Conservation (phyloP, 2,888 invertebrate species). For the Amiota mariae region DNA sequence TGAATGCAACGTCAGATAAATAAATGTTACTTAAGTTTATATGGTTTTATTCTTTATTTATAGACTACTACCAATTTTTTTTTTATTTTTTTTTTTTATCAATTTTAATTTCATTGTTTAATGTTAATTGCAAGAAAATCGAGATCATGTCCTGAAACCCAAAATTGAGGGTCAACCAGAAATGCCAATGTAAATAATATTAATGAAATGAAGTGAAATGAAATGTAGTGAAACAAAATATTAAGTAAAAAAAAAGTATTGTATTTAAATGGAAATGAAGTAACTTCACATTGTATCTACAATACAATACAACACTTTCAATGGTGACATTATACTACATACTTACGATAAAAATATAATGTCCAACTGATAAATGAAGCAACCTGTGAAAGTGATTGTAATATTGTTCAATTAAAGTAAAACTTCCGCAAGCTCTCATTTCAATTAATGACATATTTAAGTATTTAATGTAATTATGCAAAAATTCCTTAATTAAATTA, state of each 20-base stretch:
- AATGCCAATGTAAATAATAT: neutral
- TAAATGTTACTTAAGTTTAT: neutral
- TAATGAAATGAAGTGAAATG: neutral
- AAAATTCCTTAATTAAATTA: too few relatives aligned
- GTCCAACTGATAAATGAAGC: neutral
- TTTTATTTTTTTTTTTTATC: neutral
- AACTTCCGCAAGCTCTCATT: neutral
- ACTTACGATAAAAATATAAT: too few relatives aligned
- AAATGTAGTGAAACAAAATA: too few relatives aligned
- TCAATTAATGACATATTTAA: too few relatives aligned
- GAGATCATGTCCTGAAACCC: conserved; percentile 21
- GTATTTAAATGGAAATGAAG: too few relatives aligned
- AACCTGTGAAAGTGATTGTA: neutral
- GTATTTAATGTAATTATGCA: too few relatives aligned
- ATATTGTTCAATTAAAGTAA: neutral
- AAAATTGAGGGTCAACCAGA: conserved; percentile 26
- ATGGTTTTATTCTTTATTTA: neutral
- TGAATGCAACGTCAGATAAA: neutral
- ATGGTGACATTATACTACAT: too few relatives aligned
- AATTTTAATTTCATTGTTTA: conserved; percentile 21
- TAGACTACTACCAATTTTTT: neutral
- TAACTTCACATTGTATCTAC: too few relatives aligned
- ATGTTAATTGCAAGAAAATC: conserved; percentile 2
- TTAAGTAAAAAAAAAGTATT: too few relatives aligned
- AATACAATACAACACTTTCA: too few relatives aligned